Percentiles rank a stretch among this genome's conserved stretches.
Evolutionary conservation across 2,888 invertebrate genomes (phyloP).

Genomic region (Cremastinae sp.): DNA sequence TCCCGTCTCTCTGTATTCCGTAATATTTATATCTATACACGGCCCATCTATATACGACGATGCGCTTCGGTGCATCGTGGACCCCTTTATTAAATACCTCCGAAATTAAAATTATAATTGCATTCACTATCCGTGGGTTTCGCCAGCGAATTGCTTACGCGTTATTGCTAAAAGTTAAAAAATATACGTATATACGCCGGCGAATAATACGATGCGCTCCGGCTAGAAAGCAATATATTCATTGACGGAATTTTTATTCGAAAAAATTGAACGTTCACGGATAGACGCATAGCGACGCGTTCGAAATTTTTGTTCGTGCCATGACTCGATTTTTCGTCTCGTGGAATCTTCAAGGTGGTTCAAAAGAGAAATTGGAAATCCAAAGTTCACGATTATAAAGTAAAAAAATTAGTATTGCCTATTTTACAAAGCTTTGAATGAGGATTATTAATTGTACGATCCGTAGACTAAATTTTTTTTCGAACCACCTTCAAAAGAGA

Average conservation of each 20-base stretch:
- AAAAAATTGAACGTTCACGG: background rate
- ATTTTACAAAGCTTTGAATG: too few species aligned
- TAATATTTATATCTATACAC: background rate
- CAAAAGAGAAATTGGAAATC: too few species aligned
- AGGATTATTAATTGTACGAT: too few species aligned
- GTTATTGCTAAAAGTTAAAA: conserved; percentile 35
- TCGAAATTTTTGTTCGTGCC: too few species aligned
- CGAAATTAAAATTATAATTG: conserved; percentile 81
- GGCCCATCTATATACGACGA: conserved; percentile 54
- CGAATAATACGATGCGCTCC: background rate
- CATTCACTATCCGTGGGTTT: conserved; percentile 75
- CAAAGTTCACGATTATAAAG: too few species aligned
- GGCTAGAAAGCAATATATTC: background rate
- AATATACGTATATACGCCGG: background rate
- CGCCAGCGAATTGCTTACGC: conserved; percentile 67
- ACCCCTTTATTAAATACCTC: conserved; percentile 80
- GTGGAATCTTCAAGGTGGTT: background rate
- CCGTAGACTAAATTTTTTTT: too few species aligned
- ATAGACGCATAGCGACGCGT: too few species aligned
- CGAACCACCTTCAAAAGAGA: too few species aligned
- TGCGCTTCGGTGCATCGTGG: conserved; percentile 61
- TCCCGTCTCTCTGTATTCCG: background rate
- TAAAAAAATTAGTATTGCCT: too few species aligned
- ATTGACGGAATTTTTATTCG: background rate
- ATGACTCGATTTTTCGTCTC: background rate